Base-by-base conservation (phyloP, 2,888 invertebrate species). In the Mesochorus sp. region DNA sequence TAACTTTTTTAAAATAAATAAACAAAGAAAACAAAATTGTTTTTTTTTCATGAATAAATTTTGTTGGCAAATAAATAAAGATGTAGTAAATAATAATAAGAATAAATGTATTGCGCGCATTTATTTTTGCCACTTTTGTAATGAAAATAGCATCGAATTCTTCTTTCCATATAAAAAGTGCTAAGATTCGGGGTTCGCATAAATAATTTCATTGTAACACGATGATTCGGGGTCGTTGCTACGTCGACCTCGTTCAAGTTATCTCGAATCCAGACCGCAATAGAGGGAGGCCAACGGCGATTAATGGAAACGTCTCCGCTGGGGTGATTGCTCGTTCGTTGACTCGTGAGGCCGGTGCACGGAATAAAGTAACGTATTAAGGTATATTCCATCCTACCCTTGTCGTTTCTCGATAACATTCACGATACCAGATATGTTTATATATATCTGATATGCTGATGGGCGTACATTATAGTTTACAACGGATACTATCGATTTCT, bases 271-370 rank as follows among this genome's bases (percentile, higher is more conserved):
- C 53, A 28, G 67, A 68, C 42, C 68, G 66, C 49, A 19, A 24
- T 24, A 34, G 21, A 47, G 66, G 70, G 76, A 53, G 77, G 71
- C 70, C 79, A 79, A 71, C 79, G 70, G 79, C 80, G 83, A 85
- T 86, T 84, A 84, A 85, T 78, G 80, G 77, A 82, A 77, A 78
- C 77, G 80, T 82, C 79, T 80, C 62, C 62, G 37, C 26, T 75
- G 62, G 73, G 80, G 62, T 59, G 75, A 77, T 77, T 81, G 76
- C 80, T 81, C 82, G 85, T 84, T 83, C 85, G 79, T 86, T 86
- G 85, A 86, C 85, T 85, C 75, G 75, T 71, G 71, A 75, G 71
- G 74, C 59, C 74, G 37, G 57, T 70, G 61, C 66, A 71, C 66
- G 66, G 24, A 75, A 79, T 47, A 66, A 71, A 61, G 28, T 61